Percentiles rank a stretch among this genome's conserved stretches.
phyloP scores from a whole-genome alignment of 2,888 invertebrate species.

The Clanis bilineata region DNA sequence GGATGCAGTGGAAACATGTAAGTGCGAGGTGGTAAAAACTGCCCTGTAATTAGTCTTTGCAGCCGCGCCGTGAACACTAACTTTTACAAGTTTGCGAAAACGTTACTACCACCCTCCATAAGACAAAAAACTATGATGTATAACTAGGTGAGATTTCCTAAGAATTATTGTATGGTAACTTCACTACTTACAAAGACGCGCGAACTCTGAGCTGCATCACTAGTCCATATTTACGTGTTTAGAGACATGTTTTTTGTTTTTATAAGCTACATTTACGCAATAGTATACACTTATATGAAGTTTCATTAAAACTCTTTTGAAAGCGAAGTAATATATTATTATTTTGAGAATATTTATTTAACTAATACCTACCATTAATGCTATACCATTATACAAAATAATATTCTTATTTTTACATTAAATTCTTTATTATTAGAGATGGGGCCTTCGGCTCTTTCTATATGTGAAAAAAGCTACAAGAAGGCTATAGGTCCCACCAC shows the following conservation, averaged over 20 bases:
- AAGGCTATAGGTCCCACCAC: neutral
- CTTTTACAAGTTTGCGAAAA: slow-evolving; percentile 9
- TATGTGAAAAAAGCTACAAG: neutral
- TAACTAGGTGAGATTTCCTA: neutral
- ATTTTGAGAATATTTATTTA: too few relatives aligned
- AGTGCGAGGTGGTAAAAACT: slow-evolving; percentile 64
- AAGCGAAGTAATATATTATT: neutral
- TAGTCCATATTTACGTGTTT: too few relatives aligned
- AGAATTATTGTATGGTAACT: too few relatives aligned
- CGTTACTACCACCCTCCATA: neutral
- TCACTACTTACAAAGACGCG: too few relatives aligned
- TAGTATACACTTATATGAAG: neutral
- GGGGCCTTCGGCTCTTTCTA: neutral
- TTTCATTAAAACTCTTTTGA: neutral
- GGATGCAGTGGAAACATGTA: slow-evolving; percentile 57
- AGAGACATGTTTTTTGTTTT: too few relatives aligned
- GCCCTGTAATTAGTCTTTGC: slow-evolving; percentile 71
- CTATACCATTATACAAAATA: too few relatives aligned
- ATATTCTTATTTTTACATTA: too few relatives aligned
- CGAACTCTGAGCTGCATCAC: too few relatives aligned
- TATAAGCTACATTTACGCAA: too few relatives aligned
- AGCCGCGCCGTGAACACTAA: slow-evolving; percentile 61
- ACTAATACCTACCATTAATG: too few relatives aligned
- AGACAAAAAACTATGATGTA: neutral
- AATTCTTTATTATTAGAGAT: too few relatives aligned